A percentile compares a stretch with the other conserved stretches of the same genome.
These are phyloP conservation scores for Himantopus leucocephalus DNA, from an alignment of 2,113 vertebrate genomes.

Conservation along the genomic window DNA sequence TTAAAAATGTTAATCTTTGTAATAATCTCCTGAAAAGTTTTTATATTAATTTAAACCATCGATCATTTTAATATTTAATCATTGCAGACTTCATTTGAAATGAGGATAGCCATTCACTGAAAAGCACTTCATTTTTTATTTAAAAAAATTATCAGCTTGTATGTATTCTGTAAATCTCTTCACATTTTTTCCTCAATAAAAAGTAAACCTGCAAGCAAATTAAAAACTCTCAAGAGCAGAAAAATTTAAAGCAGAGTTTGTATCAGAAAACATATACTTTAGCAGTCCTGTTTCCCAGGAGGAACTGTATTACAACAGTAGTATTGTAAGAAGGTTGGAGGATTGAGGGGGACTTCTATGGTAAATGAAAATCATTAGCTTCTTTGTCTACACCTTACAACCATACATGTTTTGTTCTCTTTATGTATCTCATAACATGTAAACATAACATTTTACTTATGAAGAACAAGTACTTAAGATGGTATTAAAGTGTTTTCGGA, in stretches of 20 bases:
- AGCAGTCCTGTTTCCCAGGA: not conserved
- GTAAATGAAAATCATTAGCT: not conserved
- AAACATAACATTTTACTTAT: not conserved
- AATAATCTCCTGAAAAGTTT: constrained; percentile 46
- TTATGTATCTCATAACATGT: rapidly evolving
- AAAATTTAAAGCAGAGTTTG: not conserved
- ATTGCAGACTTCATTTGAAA: constrained; percentile 39
- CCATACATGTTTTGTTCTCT: not conserved
- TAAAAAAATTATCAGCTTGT: not conserved
- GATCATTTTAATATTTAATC: constrained; percentile 69
- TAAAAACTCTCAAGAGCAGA: not conserved
- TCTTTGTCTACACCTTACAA: not conserved
- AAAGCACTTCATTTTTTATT: constrained; percentile 29
- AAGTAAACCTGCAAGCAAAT: not conserved
- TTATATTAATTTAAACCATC: constrained; percentile 52
- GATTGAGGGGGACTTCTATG: not conserved
- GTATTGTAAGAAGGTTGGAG: rapidly evolving
- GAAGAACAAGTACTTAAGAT: not conserved
- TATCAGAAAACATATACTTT: not conserved
- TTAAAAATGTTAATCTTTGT: constrained; percentile 65
- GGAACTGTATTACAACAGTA: not conserved
- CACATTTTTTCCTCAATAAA: not conserved
- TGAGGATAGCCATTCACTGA: constrained; percentile 26
- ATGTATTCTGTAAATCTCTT: not conserved
- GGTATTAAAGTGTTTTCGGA: not conserved